Base-by-base conservation (phyloP, 2,113 vertebrate species). In the Xiphophorus hellerii region DNA sequence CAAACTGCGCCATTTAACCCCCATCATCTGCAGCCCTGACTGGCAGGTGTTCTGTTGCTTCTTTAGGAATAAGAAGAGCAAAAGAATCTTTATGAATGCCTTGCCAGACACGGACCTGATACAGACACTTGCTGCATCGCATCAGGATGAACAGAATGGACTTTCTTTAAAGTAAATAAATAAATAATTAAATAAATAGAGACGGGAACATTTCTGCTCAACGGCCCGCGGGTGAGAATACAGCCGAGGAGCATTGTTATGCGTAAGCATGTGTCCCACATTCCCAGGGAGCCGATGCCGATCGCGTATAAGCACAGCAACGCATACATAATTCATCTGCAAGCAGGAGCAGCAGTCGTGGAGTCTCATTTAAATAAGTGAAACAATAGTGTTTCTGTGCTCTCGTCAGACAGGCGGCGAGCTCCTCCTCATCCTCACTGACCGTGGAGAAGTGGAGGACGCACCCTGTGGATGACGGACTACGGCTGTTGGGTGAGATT, bases 201-300 rank as follows among this genome's bases (percentile, higher is more conserved):
- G 66, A 79, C 51, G 60, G 78, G 61, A 72, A 67, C 54, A 76
- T 73, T 69, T 62, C 66, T 76, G 67, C 69, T 84, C 84, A 88
- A 85, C 71, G 37, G 84, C 73, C 80, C 89, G 62, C 82, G 29
- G 82, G 77, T 88, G 91, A 93, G 90, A 92, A 87, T 83, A 65
- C 71, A 89, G 89, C 84, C 28, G 78, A 82, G 86, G 78, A 84
- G 92, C 67, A 92, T 93, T 93, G 93, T 93, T 92, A 93, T 93
- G 91, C 90, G 90, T 86, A 92, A 90, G 80, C 39, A 80, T 88
- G 86, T 93, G 93, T 87, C 92, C 92, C 92, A 92, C 92, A 93
- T 93, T 92, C 89, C 81, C 89, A 58, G 64, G 73, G 84, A 88
- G 82, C 58, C 74, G 62, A 82, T 76, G 90, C 88, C 90, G 74